Conservation (phyloP, 1,140 invertebrate species). For the Magallana angulata region DNA sequence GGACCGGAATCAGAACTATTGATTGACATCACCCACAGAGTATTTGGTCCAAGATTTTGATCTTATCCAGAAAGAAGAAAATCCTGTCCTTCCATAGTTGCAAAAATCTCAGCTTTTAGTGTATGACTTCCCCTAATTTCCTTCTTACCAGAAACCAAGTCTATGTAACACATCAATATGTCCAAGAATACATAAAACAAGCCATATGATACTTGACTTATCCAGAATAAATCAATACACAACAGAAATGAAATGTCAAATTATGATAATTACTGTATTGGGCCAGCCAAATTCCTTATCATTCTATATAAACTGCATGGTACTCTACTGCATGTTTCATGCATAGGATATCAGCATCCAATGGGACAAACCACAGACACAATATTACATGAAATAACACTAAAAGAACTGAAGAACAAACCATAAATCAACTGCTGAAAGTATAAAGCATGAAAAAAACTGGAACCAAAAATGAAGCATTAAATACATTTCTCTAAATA, state of each 20-base stretch:
- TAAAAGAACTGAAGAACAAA: neutral
- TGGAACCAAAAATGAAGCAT: neutral
- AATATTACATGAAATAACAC: neutral
- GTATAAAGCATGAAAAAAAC: neutral
- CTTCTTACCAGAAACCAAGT: neutral
- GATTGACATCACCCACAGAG: neutral
- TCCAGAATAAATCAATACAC: conserved; percentile 24
- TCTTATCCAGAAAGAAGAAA: neutral
- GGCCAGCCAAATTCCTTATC: conserved; percentile 1
- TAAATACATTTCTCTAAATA: neutral
- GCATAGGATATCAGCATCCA: neutral
- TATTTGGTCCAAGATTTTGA: conserved; percentile 25
- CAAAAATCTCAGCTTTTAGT: neutral
- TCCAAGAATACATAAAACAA: neutral
- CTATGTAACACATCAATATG: neutral
- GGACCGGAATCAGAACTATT: conserved; percentile 15
- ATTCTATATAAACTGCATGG: neutral
- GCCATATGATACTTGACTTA: conserved; percentile 9
- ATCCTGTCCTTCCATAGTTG: neutral
- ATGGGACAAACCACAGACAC: neutral
- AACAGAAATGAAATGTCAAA: conserved; percentile 36
- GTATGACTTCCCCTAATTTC: conserved; percentile 18
- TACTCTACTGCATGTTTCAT: conserved; percentile 29
- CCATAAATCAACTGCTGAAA: neutral
- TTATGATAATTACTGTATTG: conserved; percentile 22